These are phyloP conservation scores for Agelastica alni DNA, from an alignment of 2,888 invertebrate species.

Conservation along the genomic window DNA sequence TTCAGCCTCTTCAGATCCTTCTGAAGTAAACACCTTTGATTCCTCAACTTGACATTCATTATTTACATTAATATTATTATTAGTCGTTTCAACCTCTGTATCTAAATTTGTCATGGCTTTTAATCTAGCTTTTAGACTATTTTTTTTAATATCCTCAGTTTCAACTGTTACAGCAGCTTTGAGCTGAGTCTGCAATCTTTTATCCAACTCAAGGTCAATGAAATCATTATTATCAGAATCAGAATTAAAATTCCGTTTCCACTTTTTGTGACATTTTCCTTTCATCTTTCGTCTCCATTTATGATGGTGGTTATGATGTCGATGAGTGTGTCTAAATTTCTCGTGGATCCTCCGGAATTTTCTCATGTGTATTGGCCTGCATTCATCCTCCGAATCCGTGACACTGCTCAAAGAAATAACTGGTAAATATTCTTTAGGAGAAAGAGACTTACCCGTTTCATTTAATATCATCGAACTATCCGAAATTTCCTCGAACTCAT, in stretches of 20 bases:
- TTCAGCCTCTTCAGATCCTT: constrained; percentile 49
- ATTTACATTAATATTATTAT: constrained; percentile 16
- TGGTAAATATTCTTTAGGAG: constrained; percentile 52
- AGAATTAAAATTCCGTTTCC: constrained; percentile 19
- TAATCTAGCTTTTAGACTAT: constrained; percentile 49
- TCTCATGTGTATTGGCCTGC: constrained; percentile 14
- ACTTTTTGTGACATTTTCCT: constrained; percentile 3
- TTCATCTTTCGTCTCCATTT: constrained; percentile 19
- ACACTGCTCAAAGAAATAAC: constrained; percentile 57
- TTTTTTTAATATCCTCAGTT: constrained; percentile 41
- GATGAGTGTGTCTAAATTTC: neutral
- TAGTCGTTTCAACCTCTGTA: constrained; percentile 12
- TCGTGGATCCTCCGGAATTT: constrained; percentile 8
- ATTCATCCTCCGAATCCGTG: constrained; percentile 40
- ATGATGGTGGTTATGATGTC: constrained; percentile 19
- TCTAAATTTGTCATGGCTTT: constrained; percentile 44
- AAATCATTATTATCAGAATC: constrained; percentile 45
- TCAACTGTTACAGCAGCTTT: constrained; percentile 58
- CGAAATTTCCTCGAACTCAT: constrained; percentile 55
- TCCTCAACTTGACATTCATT: constrained; percentile 16
- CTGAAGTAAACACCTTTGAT: constrained; percentile 2
- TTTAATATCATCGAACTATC: constrained; percentile 51
- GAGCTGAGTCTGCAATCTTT: constrained; percentile 53
- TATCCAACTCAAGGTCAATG: constrained; percentile 38
- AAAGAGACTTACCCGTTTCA: constrained; percentile 52